Conservation (phyloP, 2,113 vertebrate genomes). For the Lichenostomus cassidix region DNA sequence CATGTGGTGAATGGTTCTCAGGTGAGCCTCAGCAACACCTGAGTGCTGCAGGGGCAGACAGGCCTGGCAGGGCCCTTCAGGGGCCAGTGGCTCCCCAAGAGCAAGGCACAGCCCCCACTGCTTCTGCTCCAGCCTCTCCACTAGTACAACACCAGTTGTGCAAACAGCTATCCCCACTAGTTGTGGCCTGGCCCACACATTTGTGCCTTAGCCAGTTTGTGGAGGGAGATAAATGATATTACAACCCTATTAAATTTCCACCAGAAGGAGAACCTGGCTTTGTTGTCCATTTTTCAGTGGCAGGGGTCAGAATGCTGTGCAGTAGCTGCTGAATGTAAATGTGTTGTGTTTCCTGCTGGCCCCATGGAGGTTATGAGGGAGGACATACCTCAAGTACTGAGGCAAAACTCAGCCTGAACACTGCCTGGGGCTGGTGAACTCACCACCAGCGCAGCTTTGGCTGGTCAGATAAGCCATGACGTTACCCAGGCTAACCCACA, state of each 20-base stretch:
- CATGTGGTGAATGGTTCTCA: fast-evolving
- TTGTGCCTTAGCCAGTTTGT: background rate
- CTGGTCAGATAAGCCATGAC: background rate
- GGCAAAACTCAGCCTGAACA: background rate
- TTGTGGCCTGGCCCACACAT: background rate
- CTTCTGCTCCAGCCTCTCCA: background rate
- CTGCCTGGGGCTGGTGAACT: background rate
- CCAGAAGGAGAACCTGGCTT: background rate
- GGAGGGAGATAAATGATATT: background rate
- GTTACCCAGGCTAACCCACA: background rate
- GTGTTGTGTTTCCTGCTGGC: background rate
- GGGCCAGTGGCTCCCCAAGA: fast-evolving
- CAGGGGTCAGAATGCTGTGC: background rate
- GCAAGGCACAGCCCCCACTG: background rate
- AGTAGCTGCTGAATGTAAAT: background rate
- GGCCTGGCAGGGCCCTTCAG: background rate
- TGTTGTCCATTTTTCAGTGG: background rate
- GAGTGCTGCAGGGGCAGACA: background rate
- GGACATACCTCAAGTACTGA: background rate
- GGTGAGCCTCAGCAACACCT: background rate
- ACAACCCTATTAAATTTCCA: background rate
- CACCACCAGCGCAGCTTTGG: background rate
- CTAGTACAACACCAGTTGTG: fast-evolving
- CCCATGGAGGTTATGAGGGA: fast-evolving
- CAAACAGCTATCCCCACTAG: background rate